A percentile compares a stretch with the other conserved stretches of the same genome.
Evolutionary conservation across 2,888 invertebrate species (phyloP).

Genomic region (Diaphora mendica): DNA sequence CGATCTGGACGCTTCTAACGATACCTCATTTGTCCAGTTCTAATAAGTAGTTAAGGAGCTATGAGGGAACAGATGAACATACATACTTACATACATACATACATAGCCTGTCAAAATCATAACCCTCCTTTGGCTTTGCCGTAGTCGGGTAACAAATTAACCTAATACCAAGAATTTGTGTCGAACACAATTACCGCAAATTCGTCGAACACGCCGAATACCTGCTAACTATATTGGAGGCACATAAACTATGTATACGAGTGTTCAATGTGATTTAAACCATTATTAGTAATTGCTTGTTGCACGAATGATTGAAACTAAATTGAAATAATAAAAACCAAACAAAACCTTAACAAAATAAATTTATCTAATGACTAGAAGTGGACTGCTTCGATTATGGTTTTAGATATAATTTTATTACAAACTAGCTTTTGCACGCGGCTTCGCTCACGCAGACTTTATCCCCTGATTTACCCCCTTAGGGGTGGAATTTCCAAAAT

Average conservation of each 20-base stretch:
- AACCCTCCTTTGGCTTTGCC: too few species aligned
- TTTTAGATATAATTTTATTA: not conserved
- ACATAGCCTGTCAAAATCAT: too few species aligned
- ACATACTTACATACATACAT: too few species aligned
- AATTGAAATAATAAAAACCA: not conserved
- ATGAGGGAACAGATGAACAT: too few species aligned
- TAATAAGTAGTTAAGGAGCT: too few species aligned
- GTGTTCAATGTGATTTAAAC: not conserved
- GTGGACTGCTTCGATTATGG: not conserved
- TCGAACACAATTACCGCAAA: not conserved
- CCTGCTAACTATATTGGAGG: not conserved
- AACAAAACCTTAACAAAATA: not conserved
- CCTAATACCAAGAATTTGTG: not conserved
- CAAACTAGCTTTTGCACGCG: too few species aligned
- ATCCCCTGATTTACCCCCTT: too few species aligned
- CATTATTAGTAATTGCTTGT: not conserved
- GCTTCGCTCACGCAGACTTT: too few species aligned
- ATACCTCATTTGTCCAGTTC: too few species aligned
- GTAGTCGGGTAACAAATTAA: too few species aligned
- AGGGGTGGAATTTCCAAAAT: too few species aligned
- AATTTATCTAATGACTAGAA: not conserved
- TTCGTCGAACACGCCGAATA: not conserved
- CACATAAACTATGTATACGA: not conserved
- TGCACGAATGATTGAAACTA: not conserved
- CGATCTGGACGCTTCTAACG: too few species aligned